These are phyloP conservation scores for Megalops cyprinoides DNA, from an alignment of 2,797 vertebrate genomes.

Conservation along the genomic window DNA sequence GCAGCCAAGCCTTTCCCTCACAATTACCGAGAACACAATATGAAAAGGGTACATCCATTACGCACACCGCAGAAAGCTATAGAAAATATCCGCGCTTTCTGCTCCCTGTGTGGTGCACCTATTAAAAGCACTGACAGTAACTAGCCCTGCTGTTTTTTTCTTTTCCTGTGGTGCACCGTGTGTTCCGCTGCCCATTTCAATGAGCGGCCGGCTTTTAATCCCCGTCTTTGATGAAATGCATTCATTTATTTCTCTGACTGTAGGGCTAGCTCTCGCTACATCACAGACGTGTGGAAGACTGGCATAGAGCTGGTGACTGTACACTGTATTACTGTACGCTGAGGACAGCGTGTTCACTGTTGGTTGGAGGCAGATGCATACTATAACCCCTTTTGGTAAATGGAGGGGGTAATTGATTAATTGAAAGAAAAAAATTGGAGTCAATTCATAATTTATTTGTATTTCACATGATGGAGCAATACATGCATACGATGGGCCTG, in stretches of 20 bases:
- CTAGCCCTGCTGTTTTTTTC: constrained; percentile 44
- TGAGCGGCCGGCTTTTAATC: constrained; percentile 1
- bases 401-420: neutral
- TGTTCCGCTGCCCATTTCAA: constrained; percentile 10
- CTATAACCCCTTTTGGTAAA: neutral
- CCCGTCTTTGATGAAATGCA: neutral
- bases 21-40: neutral
- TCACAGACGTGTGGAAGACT: neutral
- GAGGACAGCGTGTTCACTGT: neutral
- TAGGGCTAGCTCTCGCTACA: neutral
- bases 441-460: neutral
- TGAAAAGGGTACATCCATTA: neutral
- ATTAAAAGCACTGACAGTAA: constrained; percentile 10
- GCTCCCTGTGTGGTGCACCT: neutral
- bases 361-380: neutral
- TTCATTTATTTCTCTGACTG: neutral
- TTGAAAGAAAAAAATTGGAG: neutral
- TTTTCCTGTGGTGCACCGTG: constrained; percentile 42
- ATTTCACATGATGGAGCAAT: neutral
- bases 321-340: too few relatives aligned
- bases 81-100: neutral
- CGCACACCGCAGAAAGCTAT: neutral
- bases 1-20: neutral
- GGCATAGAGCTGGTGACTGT: neutral
- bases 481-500: neutral